Evolutionary conservation across 2,888 invertebrate genomes (phyloP), one percentile per base, ranked within the genome.

Genomic region (Acanthopleura granulata): DNA sequence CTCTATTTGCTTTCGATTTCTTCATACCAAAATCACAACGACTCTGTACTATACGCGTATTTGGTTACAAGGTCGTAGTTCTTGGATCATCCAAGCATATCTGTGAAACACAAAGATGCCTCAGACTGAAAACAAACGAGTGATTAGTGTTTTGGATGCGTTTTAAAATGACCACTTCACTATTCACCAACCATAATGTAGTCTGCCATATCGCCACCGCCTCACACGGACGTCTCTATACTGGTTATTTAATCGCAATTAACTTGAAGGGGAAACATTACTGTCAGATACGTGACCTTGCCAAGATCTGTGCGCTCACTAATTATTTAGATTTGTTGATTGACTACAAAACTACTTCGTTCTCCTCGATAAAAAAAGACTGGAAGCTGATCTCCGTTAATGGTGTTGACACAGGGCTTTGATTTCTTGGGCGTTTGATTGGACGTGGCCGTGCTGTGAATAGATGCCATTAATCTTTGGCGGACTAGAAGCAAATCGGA

Each of bases 341-440:
- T 22, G 57, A 57, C 18, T 57, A 57, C 57, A 9, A 22, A 22
- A 22, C 3, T 57, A 57, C 57, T n/a, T 22, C 22, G 57, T 18
- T 22, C 18, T 57, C 18, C n/a, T 57, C n/a, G 3, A 57, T 57
- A 27, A 27, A 66, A 27, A 66, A 66, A 27, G 25, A 66, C 16
- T 14, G 12, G 29, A 14, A 27, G 22, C 57, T 6, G 66, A 27
- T 66, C 25, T 27, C 66, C 29, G 29, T 15, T 66, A 66, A 66
- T 66, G 66, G 66, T 66, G 66, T 66, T 66, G 66, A 66, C 66
- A 66, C 29, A 66, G 4, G 25, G 66, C 66, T 66, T 66, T 66
- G 66, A 66, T 66, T 66, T 27, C 66, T 66, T 66, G 22, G 29
- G 66, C 66, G 22, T 66, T 66, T 66, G 66, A 66, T 27, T 66